Percentiles rank a stretch among this genome's conserved stretches.
Conservation (phyloP, 2,888 invertebrate species). For the Lobophora halterata region DNA sequence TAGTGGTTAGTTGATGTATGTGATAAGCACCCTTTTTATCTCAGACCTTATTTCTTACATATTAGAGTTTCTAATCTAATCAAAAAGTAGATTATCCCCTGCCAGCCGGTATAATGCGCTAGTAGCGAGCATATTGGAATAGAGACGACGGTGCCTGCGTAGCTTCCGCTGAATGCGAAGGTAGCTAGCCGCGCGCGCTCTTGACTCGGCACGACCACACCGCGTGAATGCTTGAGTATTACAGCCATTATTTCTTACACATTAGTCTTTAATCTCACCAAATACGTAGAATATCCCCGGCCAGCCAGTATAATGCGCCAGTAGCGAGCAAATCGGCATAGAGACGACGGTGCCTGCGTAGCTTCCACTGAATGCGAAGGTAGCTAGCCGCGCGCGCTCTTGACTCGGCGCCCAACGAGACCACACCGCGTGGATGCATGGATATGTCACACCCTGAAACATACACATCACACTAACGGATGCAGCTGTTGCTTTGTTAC, state of each 20-base stretch:
- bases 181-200: constrained; percentile 90
- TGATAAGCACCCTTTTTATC: too few species aligned
- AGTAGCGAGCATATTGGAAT: constrained; percentile 89
- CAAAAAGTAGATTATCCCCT: constrained; percentile 92
- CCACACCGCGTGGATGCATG: constrained; percentile 92
- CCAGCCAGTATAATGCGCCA: constrained; percentile 89
- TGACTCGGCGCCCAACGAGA: constrained; percentile 90
- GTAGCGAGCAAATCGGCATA: constrained; percentile 88
- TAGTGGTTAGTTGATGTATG: too few species aligned
- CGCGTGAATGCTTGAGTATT: constrained; percentile 90
- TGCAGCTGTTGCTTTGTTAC: not conserved
- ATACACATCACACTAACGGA: not conserved
- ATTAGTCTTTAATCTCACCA: constrained; percentile 66
- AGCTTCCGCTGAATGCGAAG: constrained; percentile 92
- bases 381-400: constrained; percentile 89
- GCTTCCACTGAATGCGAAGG: constrained; percentile 92
- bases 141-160: constrained; percentile 91
- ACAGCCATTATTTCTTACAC: too few species aligned
- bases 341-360: constrained; percentile 92
- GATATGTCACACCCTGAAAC: constrained; percentile 86
- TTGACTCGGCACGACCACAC: constrained; percentile 88
- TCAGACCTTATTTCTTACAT: too few species aligned
- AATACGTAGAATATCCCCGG: constrained; percentile 91
- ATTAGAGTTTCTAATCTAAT: too few species aligned
- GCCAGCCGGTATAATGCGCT: constrained; percentile 87